Evolutionary conservation across 2,113 vertebrate genomes (phyloP).

Genomic region (Lontra canadensis): DNA sequence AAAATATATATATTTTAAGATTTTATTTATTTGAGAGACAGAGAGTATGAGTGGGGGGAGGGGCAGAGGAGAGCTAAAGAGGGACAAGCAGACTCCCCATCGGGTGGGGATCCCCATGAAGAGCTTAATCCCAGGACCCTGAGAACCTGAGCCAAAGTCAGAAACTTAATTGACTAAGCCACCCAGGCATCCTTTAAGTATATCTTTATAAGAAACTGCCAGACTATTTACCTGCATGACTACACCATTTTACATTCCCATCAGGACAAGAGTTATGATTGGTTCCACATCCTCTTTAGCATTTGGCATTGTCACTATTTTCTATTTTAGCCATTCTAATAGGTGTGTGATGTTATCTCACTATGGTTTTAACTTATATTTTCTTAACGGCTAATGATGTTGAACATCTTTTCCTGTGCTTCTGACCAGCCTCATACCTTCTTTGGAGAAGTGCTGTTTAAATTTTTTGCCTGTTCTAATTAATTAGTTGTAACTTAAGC

Average conservation of each 20-base stretch:
- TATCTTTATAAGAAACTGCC: conserved; percentile 28
- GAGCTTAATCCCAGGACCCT: not conserved
- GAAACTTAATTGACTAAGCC: not conserved
- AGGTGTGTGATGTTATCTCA: not conserved
- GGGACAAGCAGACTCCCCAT: not conserved
- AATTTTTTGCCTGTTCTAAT: not conserved
- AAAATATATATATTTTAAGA: too few relatives aligned
- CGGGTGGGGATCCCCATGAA: not conserved
- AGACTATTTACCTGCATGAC: not conserved
- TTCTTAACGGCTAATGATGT: not conserved
- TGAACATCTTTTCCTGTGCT: not conserved
- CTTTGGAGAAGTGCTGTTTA: not conserved
- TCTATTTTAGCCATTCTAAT: not conserved
- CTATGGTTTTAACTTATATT: not conserved
- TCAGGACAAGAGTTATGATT: not conserved
- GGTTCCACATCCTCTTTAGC: not conserved
- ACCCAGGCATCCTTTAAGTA: not conserved
- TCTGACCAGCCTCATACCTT: not conserved
- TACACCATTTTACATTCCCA: not conserved
- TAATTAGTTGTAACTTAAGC: conserved; percentile 14
- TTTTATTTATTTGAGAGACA: not conserved
- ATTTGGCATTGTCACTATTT: not conserved
- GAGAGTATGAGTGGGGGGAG: not conserved
- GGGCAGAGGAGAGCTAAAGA: not conserved
- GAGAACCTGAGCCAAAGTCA: not conserved